Percentiles rank a stretch among this genome's conserved stretches.
phyloP scores from a whole-genome alignment of 2,888 invertebrate genomes.

The Melitaea athalia region DNA sequence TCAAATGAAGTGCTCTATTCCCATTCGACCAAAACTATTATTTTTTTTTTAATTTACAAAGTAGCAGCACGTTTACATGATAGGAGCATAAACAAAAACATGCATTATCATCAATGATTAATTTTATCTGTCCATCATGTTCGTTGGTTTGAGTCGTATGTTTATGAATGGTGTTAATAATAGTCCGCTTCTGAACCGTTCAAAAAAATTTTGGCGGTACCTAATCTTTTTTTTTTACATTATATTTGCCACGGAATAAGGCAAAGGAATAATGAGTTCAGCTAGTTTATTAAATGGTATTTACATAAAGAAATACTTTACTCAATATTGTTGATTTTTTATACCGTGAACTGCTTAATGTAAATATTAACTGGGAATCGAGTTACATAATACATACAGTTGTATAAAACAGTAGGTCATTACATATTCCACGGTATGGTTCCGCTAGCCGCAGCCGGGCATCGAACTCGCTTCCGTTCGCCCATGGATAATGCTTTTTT shows the following conservation, averaged over 20 bases:
- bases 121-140: constrained; percentile 53
- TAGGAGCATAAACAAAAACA: constrained; percentile 62
- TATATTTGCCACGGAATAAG: background rate
- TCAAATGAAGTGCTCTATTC: constrained; percentile 62
- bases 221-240: background rate
- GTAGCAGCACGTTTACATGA: constrained; percentile 40
- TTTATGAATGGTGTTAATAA: constrained; percentile 52
- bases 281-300: too few species aligned
- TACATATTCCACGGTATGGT: constrained; percentile 67
- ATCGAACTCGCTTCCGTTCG: constrained; percentile 70
- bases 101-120: constrained; percentile 70
- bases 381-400: constrained; percentile 22
- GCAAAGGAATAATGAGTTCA: background rate
- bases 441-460: constrained; percentile 62
- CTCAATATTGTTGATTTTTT: too few species aligned
- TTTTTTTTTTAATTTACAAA: constrained; percentile 35
- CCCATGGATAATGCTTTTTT: constrained; percentile 36
- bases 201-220: background rate
- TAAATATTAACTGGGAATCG: background rate
- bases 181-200: constrained; percentile 19
- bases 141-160: constrained; percentile 50
- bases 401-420: constrained; percentile 41
- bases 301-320: too few species aligned
- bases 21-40: constrained; percentile 39
- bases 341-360: background rate